Conservation (phyloP, 1,140 invertebrate genomes). For the Cyphomyrmex costatus region DNA sequence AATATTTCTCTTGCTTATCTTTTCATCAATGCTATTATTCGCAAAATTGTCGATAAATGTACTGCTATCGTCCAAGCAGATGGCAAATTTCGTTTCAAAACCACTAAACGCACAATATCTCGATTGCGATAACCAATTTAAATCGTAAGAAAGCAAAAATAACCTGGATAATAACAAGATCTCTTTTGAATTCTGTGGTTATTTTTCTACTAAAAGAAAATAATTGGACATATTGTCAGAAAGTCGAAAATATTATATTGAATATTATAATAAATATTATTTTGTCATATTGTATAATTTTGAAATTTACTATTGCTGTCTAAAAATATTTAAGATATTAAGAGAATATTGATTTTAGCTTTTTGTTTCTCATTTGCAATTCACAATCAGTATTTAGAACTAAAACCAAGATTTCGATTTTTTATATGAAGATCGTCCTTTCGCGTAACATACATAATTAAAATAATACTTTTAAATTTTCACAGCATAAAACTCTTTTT, state of each 20-base stretch:
- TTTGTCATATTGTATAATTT: neutral
- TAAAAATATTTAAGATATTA: neutral
- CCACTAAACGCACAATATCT: constrained; percentile 3
- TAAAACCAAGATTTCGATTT: no score
- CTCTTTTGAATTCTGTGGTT: neutral
- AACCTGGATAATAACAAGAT: neutral
- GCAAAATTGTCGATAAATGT: neutral
- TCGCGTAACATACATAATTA: neutral
- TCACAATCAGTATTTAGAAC: no score
- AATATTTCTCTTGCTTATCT: constrained; percentile 42
- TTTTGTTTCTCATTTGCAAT: neutral
- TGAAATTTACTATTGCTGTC: neutral
- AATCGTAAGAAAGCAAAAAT: neutral
- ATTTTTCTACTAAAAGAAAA: neutral
- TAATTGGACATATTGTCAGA: neutral
- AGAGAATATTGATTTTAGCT: neutral
- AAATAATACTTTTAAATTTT: neutral
- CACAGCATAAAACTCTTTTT: neutral
- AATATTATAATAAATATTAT: neutral
- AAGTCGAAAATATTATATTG: neutral
- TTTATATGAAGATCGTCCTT: neutral
- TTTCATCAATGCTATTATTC: constrained; percentile 46
- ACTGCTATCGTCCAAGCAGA: neutral
- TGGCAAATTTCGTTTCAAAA: constrained; percentile 15
- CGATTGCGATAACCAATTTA: neutral